These are phyloP conservation scores for Hycleus phaleratus DNA, from an alignment of 1,140 invertebrate species.

Conservation along the genomic window DNA sequence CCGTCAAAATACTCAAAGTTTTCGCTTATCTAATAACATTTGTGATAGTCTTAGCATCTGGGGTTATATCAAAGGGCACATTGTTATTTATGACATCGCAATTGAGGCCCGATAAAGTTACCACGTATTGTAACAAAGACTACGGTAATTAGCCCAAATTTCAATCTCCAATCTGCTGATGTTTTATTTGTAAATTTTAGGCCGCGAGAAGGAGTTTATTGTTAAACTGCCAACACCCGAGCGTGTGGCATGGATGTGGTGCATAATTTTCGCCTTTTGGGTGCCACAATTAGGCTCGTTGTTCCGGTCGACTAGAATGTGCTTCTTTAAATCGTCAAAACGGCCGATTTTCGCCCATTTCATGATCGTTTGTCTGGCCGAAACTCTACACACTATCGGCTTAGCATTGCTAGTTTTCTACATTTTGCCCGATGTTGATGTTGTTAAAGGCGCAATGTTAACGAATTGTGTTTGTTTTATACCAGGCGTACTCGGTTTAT, in stretches of 20 bases:
- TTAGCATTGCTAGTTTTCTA: slow-evolving; percentile 76
- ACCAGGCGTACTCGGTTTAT: slow-evolving; percentile 68
- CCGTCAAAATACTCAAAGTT: slow-evolving; percentile 78
- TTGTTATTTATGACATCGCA: slow-evolving; percentile 89
- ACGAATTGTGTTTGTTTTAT: slow-evolving; percentile 89
- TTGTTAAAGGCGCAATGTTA: slow-evolving; percentile 86
- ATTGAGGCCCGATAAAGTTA: slow-evolving; percentile 61
- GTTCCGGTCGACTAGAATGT: slow-evolving; percentile 77
- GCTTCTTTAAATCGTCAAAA: slow-evolving; percentile 82
- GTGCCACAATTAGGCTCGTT: slow-evolving; percentile 82
- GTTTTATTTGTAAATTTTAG: slow-evolving; percentile 42
- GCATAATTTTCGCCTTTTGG: slow-evolving; percentile 75
- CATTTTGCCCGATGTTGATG: slow-evolving; percentile 83
- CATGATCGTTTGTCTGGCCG: slow-evolving; percentile 66
- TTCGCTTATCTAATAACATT: slow-evolving; percentile 79
- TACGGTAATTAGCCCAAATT: slow-evolving; percentile 49
- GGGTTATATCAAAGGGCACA: slow-evolving; percentile 78
- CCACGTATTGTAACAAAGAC: slow-evolving; percentile 75
- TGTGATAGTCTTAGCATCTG: slow-evolving; percentile 70
- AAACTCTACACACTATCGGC: slow-evolving; percentile 80
- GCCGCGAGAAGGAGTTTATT: slow-evolving; percentile 73
- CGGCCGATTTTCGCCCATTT: slow-evolving; percentile 57
- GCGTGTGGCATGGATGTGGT: slow-evolving; percentile 88
- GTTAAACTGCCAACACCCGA: slow-evolving; percentile 72
- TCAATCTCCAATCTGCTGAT: background rate